Percentiles rank a stretch among this genome's conserved stretches.
Conservation (phyloP, 2,113 vertebrate species). For the Alethe diademata region DNA sequence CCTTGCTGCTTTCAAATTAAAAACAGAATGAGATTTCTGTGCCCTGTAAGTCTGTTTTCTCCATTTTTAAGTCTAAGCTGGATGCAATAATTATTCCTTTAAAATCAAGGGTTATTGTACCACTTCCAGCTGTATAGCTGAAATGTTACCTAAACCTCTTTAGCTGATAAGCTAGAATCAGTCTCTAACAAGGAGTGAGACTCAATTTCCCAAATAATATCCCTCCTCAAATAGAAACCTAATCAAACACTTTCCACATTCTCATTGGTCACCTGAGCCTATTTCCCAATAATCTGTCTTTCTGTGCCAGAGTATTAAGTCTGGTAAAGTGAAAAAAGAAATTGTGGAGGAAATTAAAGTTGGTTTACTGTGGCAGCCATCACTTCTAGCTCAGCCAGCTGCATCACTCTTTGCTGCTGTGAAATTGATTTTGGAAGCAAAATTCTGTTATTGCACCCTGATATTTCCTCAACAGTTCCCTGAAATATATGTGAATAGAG, state of each 20-base stretch:
- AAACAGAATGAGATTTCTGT: not conserved
- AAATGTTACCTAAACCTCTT: not conserved
- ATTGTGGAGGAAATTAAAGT: not conserved
- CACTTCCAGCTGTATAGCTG: not conserved
- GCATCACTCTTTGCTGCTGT: fast-evolving
- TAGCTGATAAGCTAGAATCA: not conserved
- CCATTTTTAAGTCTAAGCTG: not conserved
- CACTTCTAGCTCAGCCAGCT: not conserved
- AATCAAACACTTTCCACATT: not conserved
- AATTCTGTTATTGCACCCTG: not conserved
- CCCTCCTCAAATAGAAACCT: conserved; percentile 2
- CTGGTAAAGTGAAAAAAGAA: not conserved
- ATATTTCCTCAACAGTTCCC: not conserved
- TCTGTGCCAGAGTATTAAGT: not conserved
- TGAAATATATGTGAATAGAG: not conserved
- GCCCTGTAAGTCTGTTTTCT: not conserved
- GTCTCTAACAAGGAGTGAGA: not conserved
- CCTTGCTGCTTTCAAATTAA: not conserved
- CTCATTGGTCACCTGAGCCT: not conserved
- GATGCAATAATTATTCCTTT: not conserved
- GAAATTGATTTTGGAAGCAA: not conserved
- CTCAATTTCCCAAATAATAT: not conserved
- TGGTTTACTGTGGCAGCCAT: not conserved
- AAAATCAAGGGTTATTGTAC: not conserved
- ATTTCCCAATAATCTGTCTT: not conserved